Percentiles rank a stretch among this genome's conserved stretches.
Evolutionary conservation across 2,888 invertebrate genomes (phyloP).

Genomic region (Drosophila ustulata): DNA sequence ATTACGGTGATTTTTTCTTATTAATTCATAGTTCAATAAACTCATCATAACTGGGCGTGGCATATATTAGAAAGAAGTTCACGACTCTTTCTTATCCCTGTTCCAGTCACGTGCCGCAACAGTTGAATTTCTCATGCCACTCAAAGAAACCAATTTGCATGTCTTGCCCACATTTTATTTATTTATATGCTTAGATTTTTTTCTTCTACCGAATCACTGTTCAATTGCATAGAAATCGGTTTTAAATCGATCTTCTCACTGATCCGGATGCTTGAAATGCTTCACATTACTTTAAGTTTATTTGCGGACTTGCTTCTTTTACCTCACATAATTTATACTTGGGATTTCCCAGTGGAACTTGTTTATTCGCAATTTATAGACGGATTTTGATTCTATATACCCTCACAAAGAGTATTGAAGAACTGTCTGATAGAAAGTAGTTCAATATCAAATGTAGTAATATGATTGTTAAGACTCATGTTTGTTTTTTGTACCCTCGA

Average conservation of each 20-base stretch:
- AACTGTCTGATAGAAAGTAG: not conserved
- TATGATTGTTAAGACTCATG: too few species aligned
- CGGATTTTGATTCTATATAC: conserved; percentile 50
- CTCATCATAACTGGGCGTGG: conserved; percentile 42
- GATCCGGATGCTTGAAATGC: conserved; percentile 30
- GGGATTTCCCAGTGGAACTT: conserved; percentile 55
- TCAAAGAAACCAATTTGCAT: conserved; percentile 40
- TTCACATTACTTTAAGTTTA: conserved; percentile 14
- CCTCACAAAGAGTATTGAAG: not conserved
- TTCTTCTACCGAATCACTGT: not conserved
- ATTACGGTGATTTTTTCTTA: not conserved
- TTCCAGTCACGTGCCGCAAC: conserved; percentile 37
- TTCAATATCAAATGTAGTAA: not conserved
- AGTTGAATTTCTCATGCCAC: conserved; percentile 26
- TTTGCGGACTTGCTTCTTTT: conserved; percentile 24
- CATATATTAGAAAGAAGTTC: conserved; percentile 2
- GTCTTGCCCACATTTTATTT: conserved; percentile 37
- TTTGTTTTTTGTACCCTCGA: too few species aligned
- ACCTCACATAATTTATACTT: conserved; percentile 48
- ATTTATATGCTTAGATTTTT: not conserved
- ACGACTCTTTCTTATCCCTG: not conserved
- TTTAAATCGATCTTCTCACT: conserved; percentile 18
- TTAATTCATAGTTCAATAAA: conserved; percentile 54
- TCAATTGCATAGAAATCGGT: conserved; percentile 29
- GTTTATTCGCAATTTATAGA: conserved; percentile 65